Base-by-base conservation (phyloP, 2,888 invertebrate genomes). In the Copidosoma aretas region DNA sequence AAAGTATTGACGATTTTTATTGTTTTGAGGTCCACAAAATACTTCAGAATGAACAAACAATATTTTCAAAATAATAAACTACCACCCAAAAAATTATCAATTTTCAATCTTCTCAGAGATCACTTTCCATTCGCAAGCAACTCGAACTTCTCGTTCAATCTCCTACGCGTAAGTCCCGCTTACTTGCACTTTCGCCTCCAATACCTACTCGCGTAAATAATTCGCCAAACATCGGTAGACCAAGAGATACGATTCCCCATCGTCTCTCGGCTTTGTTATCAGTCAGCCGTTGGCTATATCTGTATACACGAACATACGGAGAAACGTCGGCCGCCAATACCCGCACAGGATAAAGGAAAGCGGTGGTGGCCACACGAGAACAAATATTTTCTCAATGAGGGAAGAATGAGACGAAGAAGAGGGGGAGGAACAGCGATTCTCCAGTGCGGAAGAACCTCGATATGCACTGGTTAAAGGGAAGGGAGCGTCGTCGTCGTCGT, bases 301-400 rank as follows among this genome's bases (percentile, higher is more conserved):
- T n/a, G 12, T 17, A 14, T 8, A 46, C 43, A 8, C 12, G 17
- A 8, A 12, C 12, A 46, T 46, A 46, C 17, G 12, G 43, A 17
- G 43, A 52, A 61, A n/a, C n/a, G n/a, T n/a, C n/a, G n/a, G n/a
- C 19, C 52, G 39, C 21, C 25, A 25, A 51, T 52, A 58, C 51
- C 21, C 32, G 5, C 51, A 19, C 15, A 39, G 52, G 17, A 49
- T 19, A 15, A 53, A 1, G 56, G 17, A 43, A 46, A 17, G 8
- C 12, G 43, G 14, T 24, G 22, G n/a, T 25, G 43, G 15, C 32
- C 54, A 24, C 32, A 5, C 21, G 25, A 57, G 43, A 61, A 51
- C 43, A 61, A 67, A 67, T 67, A 61, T 61, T 67, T 67, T 61
- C 53, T 21, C 32, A 52, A 22, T 15, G 14, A 49, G 1, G 1